These are phyloP conservation scores for Pachyrhynchus sulphureomaculatus DNA, from an alignment of 1,140 invertebrate species.

Conservation along the genomic window DNA sequence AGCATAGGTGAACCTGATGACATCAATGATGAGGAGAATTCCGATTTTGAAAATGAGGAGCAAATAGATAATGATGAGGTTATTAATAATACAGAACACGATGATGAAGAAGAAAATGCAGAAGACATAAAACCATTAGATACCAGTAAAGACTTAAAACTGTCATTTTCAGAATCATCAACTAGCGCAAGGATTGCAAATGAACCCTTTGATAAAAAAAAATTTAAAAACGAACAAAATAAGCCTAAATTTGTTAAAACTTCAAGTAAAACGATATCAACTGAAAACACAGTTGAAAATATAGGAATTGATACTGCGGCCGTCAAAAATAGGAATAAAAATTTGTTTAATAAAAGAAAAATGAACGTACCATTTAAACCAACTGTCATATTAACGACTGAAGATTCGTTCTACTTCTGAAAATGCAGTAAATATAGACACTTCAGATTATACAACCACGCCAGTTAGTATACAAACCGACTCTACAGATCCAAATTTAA, in stretches of 20 bases:
- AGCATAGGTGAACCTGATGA: not conserved
- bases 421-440: constrained; percentile 4
- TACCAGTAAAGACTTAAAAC: too few species aligned
- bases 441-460: constrained; percentile 2
- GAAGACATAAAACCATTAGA: not conserved
- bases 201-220: not conserved
- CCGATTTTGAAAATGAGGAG: not conserved
- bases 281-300: constrained; percentile 12
- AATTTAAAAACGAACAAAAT: constrained; percentile 4
- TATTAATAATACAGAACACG: not conserved
- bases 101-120: not conserved
- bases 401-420: not conserved
- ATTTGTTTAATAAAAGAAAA: constrained; percentile 54
- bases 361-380: constrained; percentile 39
- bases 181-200: not conserved
- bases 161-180: not conserved
- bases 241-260: constrained; percentile 26
- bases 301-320: constrained; percentile 38
- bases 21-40: constrained; percentile 51
- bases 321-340: constrained; percentile 52
- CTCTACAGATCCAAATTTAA: constrained; percentile 50
- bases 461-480: constrained; percentile 17
- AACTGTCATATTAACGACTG: not conserved
- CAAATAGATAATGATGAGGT: not conserved
- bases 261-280: constrained; percentile 2